Base-by-base conservation (phyloP, 2,888 invertebrate species). In the Boloria euphrosyne region DNA sequence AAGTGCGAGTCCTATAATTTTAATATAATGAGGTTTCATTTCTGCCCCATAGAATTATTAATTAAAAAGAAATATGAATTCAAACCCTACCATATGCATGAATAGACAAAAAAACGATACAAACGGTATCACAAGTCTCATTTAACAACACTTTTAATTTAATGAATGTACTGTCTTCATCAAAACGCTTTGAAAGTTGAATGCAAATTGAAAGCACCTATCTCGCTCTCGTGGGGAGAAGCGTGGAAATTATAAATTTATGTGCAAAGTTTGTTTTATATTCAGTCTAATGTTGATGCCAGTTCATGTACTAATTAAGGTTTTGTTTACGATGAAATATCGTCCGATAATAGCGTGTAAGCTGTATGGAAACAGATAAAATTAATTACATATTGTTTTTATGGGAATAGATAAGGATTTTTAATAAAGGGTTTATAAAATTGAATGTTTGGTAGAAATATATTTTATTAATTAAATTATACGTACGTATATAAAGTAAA, bases 241-340 rank as follows among this genome's bases (percentile, higher is more conserved):
- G 67, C 69, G 69, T 46, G 70, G 67, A 72, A 73, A 74, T 74
- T 73, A 73, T 73, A 71, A 73, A 74, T 74, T 74, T 74, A 74
- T 74, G 72, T 69, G 65, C 44, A 71, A 74, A 74, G 72, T 74
- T 74, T 74, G 71, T 72, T 73, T 66, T 70, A 73, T 71, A 67
- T 66, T 68, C 68, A 62, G 67, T 58, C 71, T 69, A 70, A 71
- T 69, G 71, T 71, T 73, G 74, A 72, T 72, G 68, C 64, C 66
- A 73, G 66, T 66, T 62, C 67, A 62, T 65, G 60, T 71, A 62
- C 71, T 72, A 72, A 74, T 74, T 74, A 74, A 71, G 65, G 72
- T 69, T 68, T 46, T 62, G 69, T 65, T 55, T 63, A 65, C 59
- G 64, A 47, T 65, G 54, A 60, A 71, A 70, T 69, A 70, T 69